Base-by-base conservation (phyloP, 1,140 invertebrate genomes). In the Teleogryllus occipitalis region DNA sequence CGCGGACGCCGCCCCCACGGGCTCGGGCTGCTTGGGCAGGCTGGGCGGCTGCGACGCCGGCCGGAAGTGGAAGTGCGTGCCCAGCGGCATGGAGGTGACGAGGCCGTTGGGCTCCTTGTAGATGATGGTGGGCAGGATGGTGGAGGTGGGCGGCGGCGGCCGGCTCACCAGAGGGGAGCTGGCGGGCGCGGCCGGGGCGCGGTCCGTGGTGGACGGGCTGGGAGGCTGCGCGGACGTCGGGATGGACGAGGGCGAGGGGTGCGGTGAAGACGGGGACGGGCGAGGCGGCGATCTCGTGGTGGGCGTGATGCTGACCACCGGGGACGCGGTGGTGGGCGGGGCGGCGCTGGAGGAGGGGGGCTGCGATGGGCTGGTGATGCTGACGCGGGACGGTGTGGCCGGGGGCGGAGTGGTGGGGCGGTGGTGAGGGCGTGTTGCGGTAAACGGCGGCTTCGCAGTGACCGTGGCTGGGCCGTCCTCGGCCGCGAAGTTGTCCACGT, bases 41-140 rank as follows among this genome's bases (percentile, higher is more conserved):
- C 39, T 77, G 10, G 22, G 39, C 18, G 46, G 76, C 18, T 22
- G 76, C 8, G 47, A 8, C 21, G 84, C 82, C 49, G 84, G 79
- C 39, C 47, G 77, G 48, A 80, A 81, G 77, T 81, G 78, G 78
- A 81, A 80, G 80, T 78, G 79, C 78, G 79, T 80, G 18, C 79
- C 82, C 10, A 81, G 74, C 12, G 82, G 82, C 74, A 81, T 79
- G 21, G 81, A 81, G 49, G 82, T 82, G 12, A 81, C 81, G 77
- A 81, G 10, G 18, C 49, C 54, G 18, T 7, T 65, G 18, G 54
- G 54, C 18, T 65, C 54, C 18, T 65, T 65, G 54, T 65, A 65
- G 54, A 3, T 65, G 10, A 65, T 65, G 18, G 1, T 2, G 54
- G 54, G 2, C 0, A 65, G 10, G 10, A 65, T 65, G 18, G 54